Evolutionary conservation across 2,797 vertebrate species (phyloP).

Genomic region (Lacerta viridis): DNA sequence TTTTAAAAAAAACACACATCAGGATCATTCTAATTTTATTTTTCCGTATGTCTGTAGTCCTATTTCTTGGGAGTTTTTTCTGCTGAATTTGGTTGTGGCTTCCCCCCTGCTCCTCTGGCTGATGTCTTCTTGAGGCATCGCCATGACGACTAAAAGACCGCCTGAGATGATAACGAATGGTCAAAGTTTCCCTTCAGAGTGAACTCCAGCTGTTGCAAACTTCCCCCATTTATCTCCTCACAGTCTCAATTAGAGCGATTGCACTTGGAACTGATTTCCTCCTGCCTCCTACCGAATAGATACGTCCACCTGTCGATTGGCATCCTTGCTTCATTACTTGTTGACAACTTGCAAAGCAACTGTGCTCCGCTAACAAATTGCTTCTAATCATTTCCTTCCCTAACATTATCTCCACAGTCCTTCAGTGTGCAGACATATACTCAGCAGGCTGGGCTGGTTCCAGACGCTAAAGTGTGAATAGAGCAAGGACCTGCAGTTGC

Average conservation of each 20-base stretch:
- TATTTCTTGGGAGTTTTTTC: conserved; percentile 39
- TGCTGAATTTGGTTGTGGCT: conserved; percentile 40
- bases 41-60: neutral
- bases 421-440: conserved; percentile 24
- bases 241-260: conserved; percentile 78
- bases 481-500: conserved; percentile 23
- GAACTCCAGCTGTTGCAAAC: conserved; percentile 73
- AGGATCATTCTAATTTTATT: conserved; percentile 27
- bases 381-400: conserved; percentile 81
- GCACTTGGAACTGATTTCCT: conserved; percentile 72
- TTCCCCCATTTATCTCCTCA: conserved; percentile 77
- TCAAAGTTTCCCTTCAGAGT: conserved; percentile 72
- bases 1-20: conserved; percentile 31
- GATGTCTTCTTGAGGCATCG: conserved; percentile 65
- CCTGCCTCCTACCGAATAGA: conserved; percentile 70
- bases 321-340: conserved; percentile 83
- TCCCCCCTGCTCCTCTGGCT: neutral
- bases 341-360: conserved; percentile 77
- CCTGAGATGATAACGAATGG: conserved; percentile 75
- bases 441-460: neutral
- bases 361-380: conserved; percentile 78
- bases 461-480: neutral
- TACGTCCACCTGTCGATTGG: conserved; percentile 83
- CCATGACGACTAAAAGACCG: conserved; percentile 73
- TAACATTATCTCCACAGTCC: conserved; percentile 67